Percentiles rank a stretch among this genome's conserved stretches.
Evolutionary conservation across 2,888 invertebrate species (phyloP).

Genomic region (Tetanocera ferruginea): DNA sequence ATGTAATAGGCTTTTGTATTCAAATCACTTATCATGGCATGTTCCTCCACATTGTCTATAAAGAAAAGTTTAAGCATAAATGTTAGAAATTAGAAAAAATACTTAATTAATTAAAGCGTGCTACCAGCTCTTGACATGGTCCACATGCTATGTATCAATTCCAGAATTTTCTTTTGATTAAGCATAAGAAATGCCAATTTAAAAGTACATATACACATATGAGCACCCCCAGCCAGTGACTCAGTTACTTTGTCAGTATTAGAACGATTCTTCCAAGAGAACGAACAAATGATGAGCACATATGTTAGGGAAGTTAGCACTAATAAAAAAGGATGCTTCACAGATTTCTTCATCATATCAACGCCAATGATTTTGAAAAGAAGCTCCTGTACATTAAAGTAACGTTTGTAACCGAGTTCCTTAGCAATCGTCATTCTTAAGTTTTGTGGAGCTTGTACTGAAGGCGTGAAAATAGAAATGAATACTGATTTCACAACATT

Average conservation of each 20-base stretch:
- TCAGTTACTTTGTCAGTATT: constrained; percentile 36
- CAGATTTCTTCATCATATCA: too few species aligned
- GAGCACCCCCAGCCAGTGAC: constrained; percentile 40
- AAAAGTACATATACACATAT: constrained; percentile 23
- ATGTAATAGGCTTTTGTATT: constrained; percentile 40
- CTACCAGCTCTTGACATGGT: constrained; percentile 39
- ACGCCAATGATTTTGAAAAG: too few species aligned
- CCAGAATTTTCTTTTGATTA: constrained; percentile 38
- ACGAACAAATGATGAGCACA: too few species aligned
- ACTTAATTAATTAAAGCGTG: too few species aligned
- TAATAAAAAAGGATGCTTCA: too few species aligned
- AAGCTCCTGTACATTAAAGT: not conserved
- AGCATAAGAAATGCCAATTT: constrained; percentile 41
- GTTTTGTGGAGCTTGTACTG: too few species aligned
- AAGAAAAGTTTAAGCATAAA: not conserved
- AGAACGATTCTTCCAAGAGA: too few species aligned
- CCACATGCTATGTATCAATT: constrained; percentile 39
- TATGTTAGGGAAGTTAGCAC: too few species aligned
- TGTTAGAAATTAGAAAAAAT: not conserved
- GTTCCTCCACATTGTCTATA: constrained; percentile 40
- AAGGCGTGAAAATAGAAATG: too few species aligned
- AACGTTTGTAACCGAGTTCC: not conserved
- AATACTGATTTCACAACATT: too few species aligned
- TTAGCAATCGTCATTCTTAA: too few species aligned
- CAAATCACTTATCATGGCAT: constrained; percentile 30